Percentiles rank a stretch among this genome's conserved stretches.
Conservation (phyloP, 1,140 invertebrate genomes). For the Helicoverpa zea region DNA sequence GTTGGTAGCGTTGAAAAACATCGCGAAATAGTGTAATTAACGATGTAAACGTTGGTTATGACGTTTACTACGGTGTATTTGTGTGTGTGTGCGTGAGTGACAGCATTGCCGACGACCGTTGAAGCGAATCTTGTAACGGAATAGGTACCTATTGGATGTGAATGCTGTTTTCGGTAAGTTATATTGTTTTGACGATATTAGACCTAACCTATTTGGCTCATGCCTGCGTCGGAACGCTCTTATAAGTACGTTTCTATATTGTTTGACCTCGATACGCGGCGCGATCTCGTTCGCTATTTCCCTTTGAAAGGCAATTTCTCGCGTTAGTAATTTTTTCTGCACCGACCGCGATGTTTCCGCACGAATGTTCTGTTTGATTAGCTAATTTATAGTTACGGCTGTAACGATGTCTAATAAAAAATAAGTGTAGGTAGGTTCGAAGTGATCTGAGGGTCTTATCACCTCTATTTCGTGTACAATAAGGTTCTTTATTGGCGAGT, state of each 20-base stretch:
- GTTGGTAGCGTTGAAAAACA: conserved; percentile 72
- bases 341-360: conserved; percentile 51
- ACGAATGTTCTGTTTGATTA: conserved; percentile 57
- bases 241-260: conserved; percentile 54
- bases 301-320: conserved; percentile 67
- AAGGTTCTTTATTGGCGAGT: conserved; percentile 13
- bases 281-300: conserved; percentile 61
- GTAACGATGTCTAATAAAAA: conserved; percentile 43
- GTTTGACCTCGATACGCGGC: conserved; percentile 72
- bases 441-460: conserved; percentile 30
- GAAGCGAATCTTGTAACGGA: conserved; percentile 84
- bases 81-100: conserved; percentile 78
- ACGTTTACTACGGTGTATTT: conserved; percentile 82
- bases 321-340: conserved; percentile 57
- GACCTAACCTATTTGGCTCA: conserved; percentile 70
- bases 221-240: conserved; percentile 59
- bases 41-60: conserved; percentile 82
- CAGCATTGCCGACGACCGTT: conserved; percentile 81
- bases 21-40: conserved; percentile 77
- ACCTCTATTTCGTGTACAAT: conserved; percentile 27
- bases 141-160: conserved; percentile 67
- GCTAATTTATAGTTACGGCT: conserved; percentile 49
- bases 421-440: conserved; percentile 22
- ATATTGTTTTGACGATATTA: conserved; percentile 73
- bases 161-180: conserved; percentile 79